Conservation (phyloP, 92 coral and sea anemone species). For the Pocillopora grandis region DNA sequence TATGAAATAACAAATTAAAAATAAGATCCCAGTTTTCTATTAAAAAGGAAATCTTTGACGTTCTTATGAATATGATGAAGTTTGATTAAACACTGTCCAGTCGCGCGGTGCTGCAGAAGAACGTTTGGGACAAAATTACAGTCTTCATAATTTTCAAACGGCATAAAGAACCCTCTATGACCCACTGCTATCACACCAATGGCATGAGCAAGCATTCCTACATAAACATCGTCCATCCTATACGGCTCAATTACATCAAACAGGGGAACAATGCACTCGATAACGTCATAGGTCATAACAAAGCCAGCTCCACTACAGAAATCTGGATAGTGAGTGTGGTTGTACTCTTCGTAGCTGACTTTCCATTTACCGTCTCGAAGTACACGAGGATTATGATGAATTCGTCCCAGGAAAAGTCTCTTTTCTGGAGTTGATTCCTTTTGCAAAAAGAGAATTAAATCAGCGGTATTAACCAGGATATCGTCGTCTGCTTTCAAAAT, state of each 20-base stretch:
- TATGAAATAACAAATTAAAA: not conserved
- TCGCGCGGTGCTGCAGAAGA: slow-evolving; percentile 13
- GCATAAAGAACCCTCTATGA: not conserved
- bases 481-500: slow-evolving; percentile 13
- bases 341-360: slow-evolving; percentile 1
- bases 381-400: not conserved
- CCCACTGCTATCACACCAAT: not conserved
- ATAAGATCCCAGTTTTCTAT: not conserved
- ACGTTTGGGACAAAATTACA: slow-evolving; percentile 11
- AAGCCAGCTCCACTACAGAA: slow-evolving; percentile 21
- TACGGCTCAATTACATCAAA: slow-evolving; percentile 3
- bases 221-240: slow-evolving; percentile 15
- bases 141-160: not conserved
- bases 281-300: slow-evolving; percentile 10
- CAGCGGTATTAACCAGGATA: not conserved
- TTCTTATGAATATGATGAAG: not conserved
- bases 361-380: not conserved
- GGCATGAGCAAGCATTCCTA: not conserved
- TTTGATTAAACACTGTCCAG: slow-evolving; percentile 1
- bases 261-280: slow-evolving; percentile 5
- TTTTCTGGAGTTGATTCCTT: slow-evolving; percentile 1
- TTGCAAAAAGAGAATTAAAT: not conserved
- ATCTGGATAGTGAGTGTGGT: slow-evolving; percentile 3
- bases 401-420: not conserved
- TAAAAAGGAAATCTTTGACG: not conserved